phyloP scores from a whole-genome alignment of 2,113 vertebrate genomes.

The Mormoops blainvillei region DNA sequence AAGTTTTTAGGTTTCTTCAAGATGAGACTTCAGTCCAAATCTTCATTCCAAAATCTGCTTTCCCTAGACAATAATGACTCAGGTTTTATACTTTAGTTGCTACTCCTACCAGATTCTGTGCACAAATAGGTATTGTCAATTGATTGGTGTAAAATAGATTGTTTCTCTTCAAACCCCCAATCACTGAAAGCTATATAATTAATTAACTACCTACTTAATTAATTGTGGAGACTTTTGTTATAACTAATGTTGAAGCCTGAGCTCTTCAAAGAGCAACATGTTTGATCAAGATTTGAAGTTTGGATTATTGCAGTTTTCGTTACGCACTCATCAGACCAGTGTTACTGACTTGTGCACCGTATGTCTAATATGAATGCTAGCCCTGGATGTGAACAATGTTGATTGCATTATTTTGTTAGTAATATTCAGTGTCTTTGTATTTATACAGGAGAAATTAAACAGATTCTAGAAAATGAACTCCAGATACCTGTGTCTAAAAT shows the following conservation, averaged over 20 bases:
- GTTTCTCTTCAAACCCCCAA: neutral
- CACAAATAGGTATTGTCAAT: neutral
- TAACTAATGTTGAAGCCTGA: conserved; percentile 15
- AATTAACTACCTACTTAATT: neutral
- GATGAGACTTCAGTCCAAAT: neutral
- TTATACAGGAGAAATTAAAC: conserved; percentile 93
- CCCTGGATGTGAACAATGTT: neutral
- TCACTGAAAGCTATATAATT: neutral
- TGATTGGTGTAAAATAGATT: conserved; percentile 23
- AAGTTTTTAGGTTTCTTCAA: neutral
- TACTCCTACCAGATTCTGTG: neutral
- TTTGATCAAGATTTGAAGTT: conserved; percentile 37
- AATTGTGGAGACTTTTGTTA: neutral
- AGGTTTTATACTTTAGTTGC: neutral
- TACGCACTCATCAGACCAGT: neutral
- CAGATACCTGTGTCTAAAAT: conserved; percentile 95
- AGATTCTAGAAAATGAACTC: conserved; percentile 95
- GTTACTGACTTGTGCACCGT: neutral
- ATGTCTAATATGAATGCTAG: neutral
- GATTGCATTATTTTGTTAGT: conserved; percentile 39
- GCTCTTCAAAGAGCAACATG: neutral
- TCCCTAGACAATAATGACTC: neutral
- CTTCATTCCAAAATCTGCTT: conserved; percentile 6
- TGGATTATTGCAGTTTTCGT: conserved; percentile 14
- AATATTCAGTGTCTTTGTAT: conserved; percentile 61